Base-by-base conservation (phyloP, 2,113 vertebrate species). In the Takifugu bimaculatus region DNA sequence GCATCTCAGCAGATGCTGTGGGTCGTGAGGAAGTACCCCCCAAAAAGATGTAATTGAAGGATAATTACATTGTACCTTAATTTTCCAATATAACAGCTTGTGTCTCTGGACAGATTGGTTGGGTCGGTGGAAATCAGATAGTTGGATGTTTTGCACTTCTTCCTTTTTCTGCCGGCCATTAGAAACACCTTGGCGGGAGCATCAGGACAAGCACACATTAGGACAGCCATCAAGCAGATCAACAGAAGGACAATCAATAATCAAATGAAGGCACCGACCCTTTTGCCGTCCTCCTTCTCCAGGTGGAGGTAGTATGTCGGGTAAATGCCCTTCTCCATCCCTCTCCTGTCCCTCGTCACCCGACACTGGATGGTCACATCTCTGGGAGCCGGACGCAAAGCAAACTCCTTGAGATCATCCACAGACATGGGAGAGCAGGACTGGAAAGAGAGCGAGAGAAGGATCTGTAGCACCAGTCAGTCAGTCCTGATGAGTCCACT, bases 101-200 rank as follows among this genome's bases (percentile, higher is more conserved):
- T 93, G 15, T 90, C 85, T 57, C 92, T 88, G 76, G 94, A 93
- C 28, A 95, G 86, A 66, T 95, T 90, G 12, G 87, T 92, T 0
- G 93, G 92, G 63, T 95, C 92, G 28, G 90, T 85, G 15, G 94
- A 95, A 65, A 96, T 94, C 35, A 96, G 92, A 59, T 96, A 95
- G 75, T 95, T 94, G 13, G 94, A 94, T 0, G 94, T 95, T 87
- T 91, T 95, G 77, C 93, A 92, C 63, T 89, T 93, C 71, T 93
- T 95, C 54, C 94, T 90, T 73, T 94, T 96, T 26, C 93, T 89
- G 26, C 91, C 94, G 4, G 93, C 92, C 89, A 95, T 92, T 13
- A 96, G 88, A 83, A 95, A 95, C 13, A 91, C 87, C 94, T 93
- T 58, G 11, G 9, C 42, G 57, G 27, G 15, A 26, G 53, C 35